These are phyloP conservation scores for Anastrepha obliqua DNA, from an alignment of 1,140 invertebrate species.

Conservation along the genomic window DNA sequence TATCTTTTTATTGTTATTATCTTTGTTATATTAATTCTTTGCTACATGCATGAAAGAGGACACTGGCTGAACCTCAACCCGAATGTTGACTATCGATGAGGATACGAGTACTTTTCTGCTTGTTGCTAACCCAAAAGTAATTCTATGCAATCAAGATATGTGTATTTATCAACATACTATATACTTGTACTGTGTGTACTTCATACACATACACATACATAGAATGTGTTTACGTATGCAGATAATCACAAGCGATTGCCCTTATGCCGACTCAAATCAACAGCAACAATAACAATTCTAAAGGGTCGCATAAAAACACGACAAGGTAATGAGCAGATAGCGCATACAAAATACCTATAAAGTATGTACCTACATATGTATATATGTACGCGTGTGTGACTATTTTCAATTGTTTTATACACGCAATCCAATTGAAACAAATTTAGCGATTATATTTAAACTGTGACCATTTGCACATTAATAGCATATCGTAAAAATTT, in stretches of 20 bases:
- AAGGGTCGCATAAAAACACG: background rate
- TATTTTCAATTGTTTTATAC: slow-evolving; percentile 42
- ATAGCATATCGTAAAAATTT: slow-evolving; percentile 1
- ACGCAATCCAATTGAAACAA: background rate
- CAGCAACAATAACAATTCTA: background rate
- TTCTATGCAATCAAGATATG: background rate
- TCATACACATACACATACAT: too few relatives aligned
- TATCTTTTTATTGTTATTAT: too few relatives aligned
- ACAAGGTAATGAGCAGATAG: background rate
- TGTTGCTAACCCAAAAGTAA: background rate
- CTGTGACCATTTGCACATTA: background rate
- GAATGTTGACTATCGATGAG: background rate
- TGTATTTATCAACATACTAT: background rate
- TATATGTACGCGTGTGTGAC: background rate
- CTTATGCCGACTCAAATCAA: background rate
- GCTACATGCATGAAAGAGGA: background rate
- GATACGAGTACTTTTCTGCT: background rate
- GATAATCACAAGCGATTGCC: background rate
- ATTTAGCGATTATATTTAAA: background rate
- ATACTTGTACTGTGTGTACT: too few relatives aligned
- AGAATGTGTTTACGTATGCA: background rate
- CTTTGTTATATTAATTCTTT: too few relatives aligned
- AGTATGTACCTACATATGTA: background rate
- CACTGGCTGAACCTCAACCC: background rate
- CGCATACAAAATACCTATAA: background rate